These are phyloP conservation scores for Hesperophylax magnus DNA, from an alignment of 1,140 invertebrate species.

Conservation along the genomic window DNA sequence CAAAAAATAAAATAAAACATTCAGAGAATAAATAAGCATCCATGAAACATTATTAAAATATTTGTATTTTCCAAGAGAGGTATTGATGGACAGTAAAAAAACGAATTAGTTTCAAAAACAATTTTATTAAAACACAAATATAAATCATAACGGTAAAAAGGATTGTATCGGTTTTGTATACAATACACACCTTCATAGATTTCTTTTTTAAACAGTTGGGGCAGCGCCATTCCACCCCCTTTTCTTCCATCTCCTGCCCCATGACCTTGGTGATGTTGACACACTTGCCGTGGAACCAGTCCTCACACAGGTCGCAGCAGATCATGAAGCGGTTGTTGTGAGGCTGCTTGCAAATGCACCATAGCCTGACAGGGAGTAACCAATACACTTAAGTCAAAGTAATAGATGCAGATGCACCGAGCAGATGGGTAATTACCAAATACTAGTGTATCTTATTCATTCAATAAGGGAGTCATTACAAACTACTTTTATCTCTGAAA, in stretches of 20 bases:
- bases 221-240: conserved; percentile 92
- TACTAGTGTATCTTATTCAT: too few species aligned
- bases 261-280: conserved; percentile 93
- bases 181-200: conserved; percentile 41
- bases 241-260: conserved; percentile 91
- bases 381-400: too few species aligned
- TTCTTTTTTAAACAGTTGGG: conserved; percentile 82
- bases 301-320: conserved; percentile 95
- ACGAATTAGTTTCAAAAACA: conserved; percentile 26
- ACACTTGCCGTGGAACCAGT: conserved; percentile 98
- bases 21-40: neutral
- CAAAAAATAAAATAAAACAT: neutral
- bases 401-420: too few species aligned
- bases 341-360: conserved; percentile 96
- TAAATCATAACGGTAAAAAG: conserved; percentile 4
- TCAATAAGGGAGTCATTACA: too few species aligned
- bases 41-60: too few species aligned
- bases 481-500: too few species aligned
- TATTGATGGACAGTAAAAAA: conserved; percentile 5
- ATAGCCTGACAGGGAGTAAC: conserved; percentile 71
- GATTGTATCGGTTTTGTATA: conserved; percentile 16
- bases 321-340: conserved; percentile 99
- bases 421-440: too few species aligned
- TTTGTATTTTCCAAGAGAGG: too few species aligned
- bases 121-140: conserved; percentile 43